Evolutionary conservation across 2,797 vertebrate genomes (phyloP), one percentile per base, ranked within the genome.

Genomic region (Malurus leucopterus): DNA sequence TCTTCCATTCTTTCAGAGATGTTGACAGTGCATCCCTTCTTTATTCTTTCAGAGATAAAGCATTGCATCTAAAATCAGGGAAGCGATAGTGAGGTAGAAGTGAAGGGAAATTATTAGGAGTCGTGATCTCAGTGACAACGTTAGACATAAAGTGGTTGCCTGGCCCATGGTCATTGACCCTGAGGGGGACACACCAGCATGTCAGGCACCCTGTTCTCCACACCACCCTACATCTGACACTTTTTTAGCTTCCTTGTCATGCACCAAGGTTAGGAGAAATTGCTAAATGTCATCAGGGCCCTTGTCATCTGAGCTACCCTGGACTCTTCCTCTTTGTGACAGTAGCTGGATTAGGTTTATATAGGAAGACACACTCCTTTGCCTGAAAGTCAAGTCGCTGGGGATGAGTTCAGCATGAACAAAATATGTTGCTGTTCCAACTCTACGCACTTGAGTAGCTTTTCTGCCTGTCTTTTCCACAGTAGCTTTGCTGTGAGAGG

Each of bases 171-270:
- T 74, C 27, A 8, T 14, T 53, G 54, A 12, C 21, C 36, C 23
- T 24, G 32, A 27, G 6, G 0, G 3, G 13, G 13, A 9, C 11
- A 40, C 34, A 32, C 5, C 16, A 65, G 22, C 0, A 0, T 29
- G 27, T 49, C 57, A 59, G n/a, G 21, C 14, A 26, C 3, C 18
- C 23, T 1, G 0, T 44, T 82, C 40, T 59, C 43, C 51, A 47
- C 26, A 23, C 20, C 32, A 59, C 18, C 8, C 30, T 18, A 3
- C 0, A 0, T 64, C 24, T 17, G 10, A 83, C 27, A 40, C 15
- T 44, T 40, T 5, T 69, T 70, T 26, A 20, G 3, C 36, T 78
- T 88, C 47, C 14, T 38, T 62, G 22, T 26, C 40, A 8, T 26
- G 16, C n/a, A 34, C 29, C 0, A 1, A 47, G 80, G 20, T 21